phyloP scores from a whole-genome alignment of 1,140 invertebrate genomes.

The Chionoecetes opilio region DNA sequence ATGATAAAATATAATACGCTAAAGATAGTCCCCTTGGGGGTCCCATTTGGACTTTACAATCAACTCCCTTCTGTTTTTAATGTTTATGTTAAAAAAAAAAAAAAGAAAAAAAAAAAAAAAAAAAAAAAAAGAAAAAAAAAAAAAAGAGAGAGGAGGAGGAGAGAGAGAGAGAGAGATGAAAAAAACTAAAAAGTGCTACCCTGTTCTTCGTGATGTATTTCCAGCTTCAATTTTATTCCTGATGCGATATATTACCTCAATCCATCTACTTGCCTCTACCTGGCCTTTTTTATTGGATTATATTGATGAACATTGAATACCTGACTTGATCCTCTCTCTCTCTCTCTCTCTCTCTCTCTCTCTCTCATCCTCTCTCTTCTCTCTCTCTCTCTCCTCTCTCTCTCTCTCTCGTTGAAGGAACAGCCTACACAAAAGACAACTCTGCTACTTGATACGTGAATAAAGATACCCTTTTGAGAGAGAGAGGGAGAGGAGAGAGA shows the following conservation, averaged over 20 bases:
- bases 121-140: too few relatives aligned
- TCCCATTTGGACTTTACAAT: too few relatives aligned
- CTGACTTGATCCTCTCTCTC: slow-evolving; percentile 16
- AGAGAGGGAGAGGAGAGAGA: not conserved
- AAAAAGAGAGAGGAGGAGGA: not conserved
- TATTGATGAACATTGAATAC: not conserved
- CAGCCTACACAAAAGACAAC: not conserved
- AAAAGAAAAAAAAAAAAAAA: too few relatives aligned
- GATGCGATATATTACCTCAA: not conserved
- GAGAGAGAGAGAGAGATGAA: slow-evolving; percentile 16
- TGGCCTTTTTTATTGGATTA: not conserved
- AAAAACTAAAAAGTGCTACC: not conserved
- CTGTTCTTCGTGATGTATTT: not conserved
- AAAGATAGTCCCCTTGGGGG: too few relatives aligned
- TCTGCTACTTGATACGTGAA: not conserved
- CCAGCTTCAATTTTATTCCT: not conserved
- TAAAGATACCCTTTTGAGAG: not conserved
- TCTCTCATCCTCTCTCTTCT: slow-evolving; percentile 14
- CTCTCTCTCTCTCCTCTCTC: too few relatives aligned
- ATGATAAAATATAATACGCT: too few relatives aligned
- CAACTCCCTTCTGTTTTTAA: too few relatives aligned
- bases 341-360: slow-evolving; percentile 25
- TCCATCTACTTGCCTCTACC: not conserved
- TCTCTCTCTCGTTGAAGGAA: not conserved
- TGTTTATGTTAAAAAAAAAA: too few relatives aligned